Evolutionary conservation across 2,797 vertebrate genomes (phyloP).

Genomic region (Dicrostonyx torquatus): DNA sequence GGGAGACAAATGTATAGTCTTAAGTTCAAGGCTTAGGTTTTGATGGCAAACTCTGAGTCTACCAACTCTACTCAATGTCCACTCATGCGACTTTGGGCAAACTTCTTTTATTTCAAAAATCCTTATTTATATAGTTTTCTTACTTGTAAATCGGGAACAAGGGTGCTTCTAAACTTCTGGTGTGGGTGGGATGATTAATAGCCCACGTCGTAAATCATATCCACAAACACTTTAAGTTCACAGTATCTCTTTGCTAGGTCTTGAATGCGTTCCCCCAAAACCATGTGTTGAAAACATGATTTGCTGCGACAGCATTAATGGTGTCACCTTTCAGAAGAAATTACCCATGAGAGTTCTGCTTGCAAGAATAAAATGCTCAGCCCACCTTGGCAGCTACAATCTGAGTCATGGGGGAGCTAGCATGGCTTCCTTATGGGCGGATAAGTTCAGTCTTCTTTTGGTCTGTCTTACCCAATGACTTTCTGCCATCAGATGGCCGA

Average conservation of each 20-base stretch:
- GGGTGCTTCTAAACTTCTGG: not conserved
- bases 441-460: not conserved
- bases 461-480: not conserved
- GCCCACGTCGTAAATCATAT: not conserved
- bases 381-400: too few species aligned
- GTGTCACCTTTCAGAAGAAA: not conserved
- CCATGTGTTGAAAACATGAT: not conserved
- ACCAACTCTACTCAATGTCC: slow-evolving; percentile 14
- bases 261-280: not conserved
- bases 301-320: not conserved
- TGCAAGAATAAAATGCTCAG: not conserved
- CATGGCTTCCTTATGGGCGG: not conserved
- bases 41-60: not conserved
- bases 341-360: not conserved
- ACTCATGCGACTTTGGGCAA: not conserved
- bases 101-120: slow-evolving; percentile 8
- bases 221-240: not conserved
- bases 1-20: not conserved
- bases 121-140: slow-evolving; percentile 23
- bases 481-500: not conserved
- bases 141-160: not conserved
- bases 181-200: not conserved
- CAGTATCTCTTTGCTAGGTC: not conserved
- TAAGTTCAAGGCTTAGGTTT: slow-evolving; percentile 9
- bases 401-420: not conserved